Percentiles rank a stretch among this genome's conserved stretches.
These are phyloP conservation scores for Ceratosolen solmsi DNA, from an alignment of 1,140 invertebrate genomes.

Conservation along the genomic window DNA sequence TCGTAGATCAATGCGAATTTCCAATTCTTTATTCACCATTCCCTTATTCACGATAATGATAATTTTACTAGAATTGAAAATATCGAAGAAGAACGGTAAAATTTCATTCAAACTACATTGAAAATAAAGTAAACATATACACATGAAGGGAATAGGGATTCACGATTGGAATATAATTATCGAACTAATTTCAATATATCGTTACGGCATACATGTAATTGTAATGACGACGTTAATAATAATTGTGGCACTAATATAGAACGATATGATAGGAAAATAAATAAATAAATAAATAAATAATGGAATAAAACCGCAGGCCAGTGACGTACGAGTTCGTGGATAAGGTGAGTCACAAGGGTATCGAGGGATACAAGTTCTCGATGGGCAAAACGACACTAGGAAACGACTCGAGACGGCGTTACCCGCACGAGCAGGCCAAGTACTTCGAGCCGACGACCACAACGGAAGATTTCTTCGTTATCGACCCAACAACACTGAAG, in stretches of 20 bases:
- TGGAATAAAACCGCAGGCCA: constrained; percentile 50
- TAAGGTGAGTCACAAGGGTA: constrained; percentile 58
- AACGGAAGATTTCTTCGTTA: constrained; percentile 65
- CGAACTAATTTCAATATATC: not conserved
- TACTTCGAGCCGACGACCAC: constrained; percentile 68
- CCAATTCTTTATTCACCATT: too few species aligned
- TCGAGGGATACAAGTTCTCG: constrained; percentile 66
- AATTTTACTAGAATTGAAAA: too few species aligned
- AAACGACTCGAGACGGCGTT: constrained; percentile 66
- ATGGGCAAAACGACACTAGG: constrained; percentile 67
- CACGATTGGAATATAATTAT: too few species aligned
- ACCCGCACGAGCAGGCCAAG: constrained; percentile 67
- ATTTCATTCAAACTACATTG: too few species aligned
- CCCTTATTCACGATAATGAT: too few species aligned
- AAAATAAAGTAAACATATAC: too few species aligned
- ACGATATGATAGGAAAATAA: not conserved
- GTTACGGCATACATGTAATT: not conserved
- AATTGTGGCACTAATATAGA: too few species aligned
- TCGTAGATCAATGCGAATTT: too few species aligned
- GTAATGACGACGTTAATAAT: too few species aligned
- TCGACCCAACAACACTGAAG: constrained; percentile 57
- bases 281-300: not conserved
- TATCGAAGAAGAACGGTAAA: too few species aligned
- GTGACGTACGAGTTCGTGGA: constrained; percentile 63
- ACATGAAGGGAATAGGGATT: too few species aligned